Conservation (phyloP, 2,888 invertebrate genomes). For the Drosophila algonquin region DNA sequence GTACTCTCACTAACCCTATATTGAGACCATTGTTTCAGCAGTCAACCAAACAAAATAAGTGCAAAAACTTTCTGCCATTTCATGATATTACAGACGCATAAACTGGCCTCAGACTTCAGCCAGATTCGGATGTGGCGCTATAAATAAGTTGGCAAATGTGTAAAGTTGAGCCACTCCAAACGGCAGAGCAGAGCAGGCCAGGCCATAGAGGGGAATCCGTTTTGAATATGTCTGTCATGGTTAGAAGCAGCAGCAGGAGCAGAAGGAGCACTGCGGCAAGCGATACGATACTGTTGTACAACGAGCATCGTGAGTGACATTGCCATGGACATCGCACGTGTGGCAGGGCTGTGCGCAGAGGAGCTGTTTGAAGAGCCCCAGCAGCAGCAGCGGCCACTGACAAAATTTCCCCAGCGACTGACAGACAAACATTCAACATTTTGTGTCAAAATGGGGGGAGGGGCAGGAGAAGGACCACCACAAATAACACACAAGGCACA, state of each 20-base stretch:
- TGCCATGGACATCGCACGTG: conserved; percentile 43
- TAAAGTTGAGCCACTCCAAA: conserved; percentile 61
- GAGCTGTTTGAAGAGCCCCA: conserved; percentile 24
- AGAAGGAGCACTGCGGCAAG: conserved; percentile 51
- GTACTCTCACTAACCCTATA: too few relatives aligned
- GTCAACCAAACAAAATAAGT: conserved; percentile 5
- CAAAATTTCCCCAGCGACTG: conserved; percentile 78
- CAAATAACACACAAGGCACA: conserved; percentile 40
- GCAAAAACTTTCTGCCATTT: conserved; percentile 19
- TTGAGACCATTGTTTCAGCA: conserved; percentile 8
- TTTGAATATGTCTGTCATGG: conserved; percentile 75
- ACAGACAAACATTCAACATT: conserved; percentile 62
- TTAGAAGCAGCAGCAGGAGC: conserved; percentile 41
- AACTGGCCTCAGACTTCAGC: conserved; percentile 4
- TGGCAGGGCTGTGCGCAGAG: conserved; percentile 26
- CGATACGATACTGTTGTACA: conserved; percentile 54
- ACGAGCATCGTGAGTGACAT: conserved; percentile 52
- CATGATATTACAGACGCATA: conserved; percentile 33
- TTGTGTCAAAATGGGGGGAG: conserved; percentile 40
- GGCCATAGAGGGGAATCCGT: conserved; percentile 25
- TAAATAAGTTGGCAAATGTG: conserved; percentile 73
- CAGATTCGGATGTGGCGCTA: conserved; percentile 35
- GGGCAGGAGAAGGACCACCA: conserved; percentile 14
- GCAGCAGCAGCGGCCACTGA: conserved; percentile 24
- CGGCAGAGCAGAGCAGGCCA: conserved; percentile 5